phyloP scores from a whole-genome alignment of 2,888 invertebrate species.

The Zygaena filipendulae region DNA sequence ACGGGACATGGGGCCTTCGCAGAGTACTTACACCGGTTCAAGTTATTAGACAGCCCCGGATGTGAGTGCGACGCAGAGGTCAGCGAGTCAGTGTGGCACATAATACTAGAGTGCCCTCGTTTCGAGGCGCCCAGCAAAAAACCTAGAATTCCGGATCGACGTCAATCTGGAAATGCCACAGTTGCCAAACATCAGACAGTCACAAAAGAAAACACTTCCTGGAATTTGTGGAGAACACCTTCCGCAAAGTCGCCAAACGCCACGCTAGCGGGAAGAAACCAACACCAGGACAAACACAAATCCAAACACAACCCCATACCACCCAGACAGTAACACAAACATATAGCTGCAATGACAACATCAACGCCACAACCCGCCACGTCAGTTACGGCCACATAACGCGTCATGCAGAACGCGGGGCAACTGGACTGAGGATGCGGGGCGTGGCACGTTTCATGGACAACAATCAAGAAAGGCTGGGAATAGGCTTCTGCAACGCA shows the following conservation, averaged over 20 bases:
- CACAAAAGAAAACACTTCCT: background rate
- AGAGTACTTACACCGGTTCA: slow-evolving; percentile 1
- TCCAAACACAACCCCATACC: too few species aligned
- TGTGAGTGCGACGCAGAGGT: background rate
- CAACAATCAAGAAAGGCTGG: background rate
- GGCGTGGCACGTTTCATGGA: background rate
- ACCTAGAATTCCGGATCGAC: background rate
- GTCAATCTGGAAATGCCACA: background rate
- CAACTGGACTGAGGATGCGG: background rate
- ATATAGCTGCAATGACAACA: too few species aligned
- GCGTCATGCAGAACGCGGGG: too few species aligned
- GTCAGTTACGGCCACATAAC: too few species aligned
- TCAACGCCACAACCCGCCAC: too few species aligned
- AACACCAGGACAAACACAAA: too few species aligned
- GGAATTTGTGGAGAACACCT: background rate
- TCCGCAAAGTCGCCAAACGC: background rate
- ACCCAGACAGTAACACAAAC: too few species aligned
- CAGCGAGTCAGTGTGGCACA: slow-evolving; percentile 1
- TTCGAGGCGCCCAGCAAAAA: background rate
- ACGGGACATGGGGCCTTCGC: background rate
- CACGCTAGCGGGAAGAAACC: too few species aligned
- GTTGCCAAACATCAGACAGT: background rate
- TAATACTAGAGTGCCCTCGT: slow-evolving; percentile 1
- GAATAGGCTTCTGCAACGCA: background rate
- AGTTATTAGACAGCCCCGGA: background rate